Evolutionary conservation across 2,797 vertebrate species (phyloP), one percentile per base, ranked within the genome.

Genomic region (Danio kyathit): DNA sequence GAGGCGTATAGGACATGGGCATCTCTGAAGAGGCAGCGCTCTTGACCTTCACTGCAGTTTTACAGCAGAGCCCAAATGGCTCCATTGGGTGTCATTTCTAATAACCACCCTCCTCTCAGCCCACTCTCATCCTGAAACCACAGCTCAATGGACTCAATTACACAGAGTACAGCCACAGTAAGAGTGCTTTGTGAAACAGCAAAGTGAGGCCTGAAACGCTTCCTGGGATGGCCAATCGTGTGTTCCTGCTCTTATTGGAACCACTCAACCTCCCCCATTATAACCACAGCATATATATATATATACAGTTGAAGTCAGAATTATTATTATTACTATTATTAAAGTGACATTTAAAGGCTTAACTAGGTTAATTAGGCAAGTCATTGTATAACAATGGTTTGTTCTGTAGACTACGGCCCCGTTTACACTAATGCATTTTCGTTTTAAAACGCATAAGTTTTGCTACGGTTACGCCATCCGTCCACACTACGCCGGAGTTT

Each of bases 21-120:
- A 4, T 74, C 41, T 74, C 85, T 90, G 90, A 83, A 91, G 69
- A 81, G 66, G 71, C 85, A 82, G 66, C 40, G 84, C 88, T 82
- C 88, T 85, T 87, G 87, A 91, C 93, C 90, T 93, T 93, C 91
- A 89, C 67, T 82, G 85, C 86, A 88, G 85, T 91, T 89, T 93
- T 92, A 90, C 83, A 89, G 88, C 81, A 87, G 88, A 89, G 91
- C 83, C 87, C 86, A 85, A 89, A 86, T 84, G 84, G 77, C 86
- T 88, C 83, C 80, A 87, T 81, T 78, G 87, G 51, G 82, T 80
- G 83, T 74, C 61, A 77, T 88, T 78, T 82, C 69, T 52, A 64
- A 66, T 52, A 77, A 44, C 87, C 86, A 54, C 14, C 8, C 81
- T 83, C 29, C 81, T 88, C 81, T 88, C 59, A 64, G 41, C 79